Evolutionary conservation across 2,888 invertebrate genomes (phyloP), one percentile per base, ranked within the genome.

Genomic region (Caprella mutica): DNA sequence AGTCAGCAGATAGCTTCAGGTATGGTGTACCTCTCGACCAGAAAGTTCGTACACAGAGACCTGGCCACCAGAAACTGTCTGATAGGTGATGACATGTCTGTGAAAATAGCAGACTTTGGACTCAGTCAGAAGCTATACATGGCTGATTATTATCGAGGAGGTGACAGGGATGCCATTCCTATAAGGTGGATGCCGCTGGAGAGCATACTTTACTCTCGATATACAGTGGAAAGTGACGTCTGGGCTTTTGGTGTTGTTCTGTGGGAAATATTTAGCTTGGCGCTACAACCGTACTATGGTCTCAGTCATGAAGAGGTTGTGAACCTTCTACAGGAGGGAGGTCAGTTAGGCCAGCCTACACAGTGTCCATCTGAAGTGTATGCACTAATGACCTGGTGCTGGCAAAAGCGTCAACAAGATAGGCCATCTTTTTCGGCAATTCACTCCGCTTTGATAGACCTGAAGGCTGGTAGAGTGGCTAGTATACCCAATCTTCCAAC

Each of bases 111-210:
- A 14, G 96, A 96, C 74, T 96, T 96, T 77, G 94, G 94, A 24
- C 76, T 96, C 35, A 93, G 93, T 14, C 91, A 93, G 71, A 92
- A 92, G 76, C 90, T 96, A 70, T 92, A 93, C 75, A 76, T 90
- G 66, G 68, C 68, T 59, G 69, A 68, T 59, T 65, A 58, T 56
- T 65, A 65, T 57, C 43, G 92, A 73, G 94, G 94, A 12, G 85
- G 90, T 72, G 91, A 92, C 70, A 86, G 90, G 71, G 92, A 92
- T 74, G 93, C 93, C 17, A 92, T 96, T 68, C 94, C 94, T 33
- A 91, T 96, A 24, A 80, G 96, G 26, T 96, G 96, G 96, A 94
- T 96, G 93, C 94, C 94, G 23, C 77, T 93, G 61, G 94, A 96
- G 74, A 89, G 93, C 73, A 93, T 96, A 72, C 77, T 94, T 54